Base-by-base conservation (phyloP, 2,888 invertebrate species). In the Hyppa rectilinea region DNA sequence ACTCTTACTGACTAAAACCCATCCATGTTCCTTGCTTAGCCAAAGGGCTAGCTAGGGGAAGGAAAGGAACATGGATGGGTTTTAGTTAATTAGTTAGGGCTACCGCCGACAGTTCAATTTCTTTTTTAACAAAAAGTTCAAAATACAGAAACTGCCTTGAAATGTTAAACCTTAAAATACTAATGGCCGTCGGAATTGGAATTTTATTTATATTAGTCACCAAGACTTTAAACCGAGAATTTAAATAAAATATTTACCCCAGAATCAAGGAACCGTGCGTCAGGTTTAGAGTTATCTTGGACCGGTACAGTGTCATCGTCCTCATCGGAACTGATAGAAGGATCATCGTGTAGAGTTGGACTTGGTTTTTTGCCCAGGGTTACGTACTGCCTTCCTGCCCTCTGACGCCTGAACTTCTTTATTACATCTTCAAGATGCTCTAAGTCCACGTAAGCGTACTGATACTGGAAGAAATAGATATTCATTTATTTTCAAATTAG, bases 371-470 rank as follows among this genome's bases (percentile, higher is more conserved):
- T 60, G 4, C 0, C 17, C 1, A 12, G 0, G 0, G n/a, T 12
- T n/a, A 14, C 0, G 26, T 9, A 1, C 4, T 49, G 0, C 2
- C 50, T 23, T 52, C 2, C 12, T 23, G 12, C 31, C 9, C 12
- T 43, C 38, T 71, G 74, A n/a, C 71, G 80, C 4, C 78, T 36
- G 7, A 29, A 71, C 4, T 17, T 45, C 6, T 71, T 40, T 17
- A 78, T 12, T 2, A 66, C 7, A 0, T 65, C 23, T n/a, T 62
- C 61, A 17, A 78, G 0, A 2, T 65, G 26, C 12, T 81, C 79
- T 10, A 80, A 59, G 50, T 80, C 26, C 5, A 81, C 64, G 49
- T 74, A 81, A 4, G 78, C 81, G 17, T 80, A 81, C 23, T 78
- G 67, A 38, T 68, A 71, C 78, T 78, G 43, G 38, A 81, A 72